Conservation (phyloP, 2,888 invertebrate species). For the Eupeodes latifasciatus region DNA sequence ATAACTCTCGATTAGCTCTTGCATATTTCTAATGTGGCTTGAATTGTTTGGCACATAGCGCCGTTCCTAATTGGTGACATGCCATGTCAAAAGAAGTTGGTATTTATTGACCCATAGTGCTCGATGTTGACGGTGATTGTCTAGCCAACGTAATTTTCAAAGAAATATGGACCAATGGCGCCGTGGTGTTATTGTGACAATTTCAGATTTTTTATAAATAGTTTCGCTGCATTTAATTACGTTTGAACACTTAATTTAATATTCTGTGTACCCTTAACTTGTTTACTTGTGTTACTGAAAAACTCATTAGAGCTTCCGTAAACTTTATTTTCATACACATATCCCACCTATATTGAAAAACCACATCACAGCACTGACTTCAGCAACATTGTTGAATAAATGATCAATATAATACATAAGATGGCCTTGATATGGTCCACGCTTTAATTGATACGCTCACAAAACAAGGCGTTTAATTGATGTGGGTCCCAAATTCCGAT, state of each 20-base stretch:
- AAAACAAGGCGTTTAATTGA: conserved; percentile 9
- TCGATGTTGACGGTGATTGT: too few species aligned
- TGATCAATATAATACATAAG: background rate
- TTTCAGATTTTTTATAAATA: background rate
- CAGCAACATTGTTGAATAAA: background rate
- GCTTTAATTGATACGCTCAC: conserved; percentile 33
- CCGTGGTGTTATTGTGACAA: too few species aligned
- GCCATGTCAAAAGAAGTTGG: too few species aligned
- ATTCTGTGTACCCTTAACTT: background rate
- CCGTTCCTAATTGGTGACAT: too few species aligned
- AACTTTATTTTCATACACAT: background rate
- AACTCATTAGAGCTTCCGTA: background rate
- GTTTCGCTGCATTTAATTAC: background rate
- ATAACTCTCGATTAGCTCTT: too few species aligned
- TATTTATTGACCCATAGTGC: too few species aligned
- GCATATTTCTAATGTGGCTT: too few species aligned
- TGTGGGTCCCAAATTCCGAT: conserved; percentile 19
- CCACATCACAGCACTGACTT: background rate
- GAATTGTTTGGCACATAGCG: too few species aligned
- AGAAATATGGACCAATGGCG: too few species aligned
- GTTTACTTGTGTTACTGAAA: background rate
- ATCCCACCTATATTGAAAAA: background rate
- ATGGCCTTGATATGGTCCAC: background rate
- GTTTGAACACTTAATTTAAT: background rate
- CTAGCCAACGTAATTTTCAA: too few species aligned